Evolutionary conservation across 2,113 vertebrate species (phyloP), one percentile per base, ranked within the genome.

Genomic region (Helogale parvula): DNA sequence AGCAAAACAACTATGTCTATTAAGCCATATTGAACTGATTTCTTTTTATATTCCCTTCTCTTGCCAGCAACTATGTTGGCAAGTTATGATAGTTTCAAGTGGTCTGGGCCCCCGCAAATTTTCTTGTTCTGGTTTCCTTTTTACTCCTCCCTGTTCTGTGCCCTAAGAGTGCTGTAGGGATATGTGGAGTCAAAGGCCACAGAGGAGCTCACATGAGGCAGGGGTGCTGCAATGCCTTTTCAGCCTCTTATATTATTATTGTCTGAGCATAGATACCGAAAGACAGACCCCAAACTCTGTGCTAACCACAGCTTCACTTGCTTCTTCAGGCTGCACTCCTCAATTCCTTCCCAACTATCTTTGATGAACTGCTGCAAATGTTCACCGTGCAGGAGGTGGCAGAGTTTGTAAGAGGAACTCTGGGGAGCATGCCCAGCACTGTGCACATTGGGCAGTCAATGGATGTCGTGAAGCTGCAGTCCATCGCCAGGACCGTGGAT

Each of bases 291-390:
- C 35, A 27, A 50, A 11, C 8, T 41, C 17, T 71, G 0, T 41
- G 9, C 41, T 92, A 79, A 97, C 77, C 96, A 45, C 50, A 74
- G 65, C 29, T 85, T 71, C 8, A 0, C 85, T 88, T 96, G n/a
- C 0, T 88, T 90, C 97, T 52, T 0, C 98, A 99, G 99, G 99
- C 99, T 3, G 99, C 99, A 2, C 98, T 99, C 66, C 98, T 99
- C 38, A 99, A 99, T 98, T 99, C 99, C 0, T 99, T 99, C 98
- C 99, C 99, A 0, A 99, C 99, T 33, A 99, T 99, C 98, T 99
- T 99, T 38, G 99, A 99, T 0, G 99, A 99, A 98, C 99, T 99
- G 95, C 98, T 99, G 97, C 99, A 99, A 98, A 99, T 99, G 99
- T 99, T 99, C 97, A 99, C 99, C 0, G 99, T 99, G 90, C 99